A percentile compares a stretch with the other conserved stretches of the same genome.
Conservation (phyloP, 30 jellyfish, hydroid and myxozoan genomes). For the Clytia hemisphaerica region DNA sequence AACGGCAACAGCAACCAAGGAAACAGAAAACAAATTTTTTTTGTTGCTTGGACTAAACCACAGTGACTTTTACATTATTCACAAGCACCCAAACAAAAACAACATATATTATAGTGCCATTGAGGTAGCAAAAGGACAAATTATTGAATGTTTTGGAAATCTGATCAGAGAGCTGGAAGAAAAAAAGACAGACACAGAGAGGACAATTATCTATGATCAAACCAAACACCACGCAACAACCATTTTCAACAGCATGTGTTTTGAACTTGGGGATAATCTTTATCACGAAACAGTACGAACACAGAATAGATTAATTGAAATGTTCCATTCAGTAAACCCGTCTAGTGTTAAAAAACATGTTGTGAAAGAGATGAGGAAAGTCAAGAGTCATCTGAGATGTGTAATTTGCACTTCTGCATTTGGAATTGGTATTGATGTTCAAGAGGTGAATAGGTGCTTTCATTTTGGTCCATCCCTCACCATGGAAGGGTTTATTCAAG, state of each 20-base stretch:
- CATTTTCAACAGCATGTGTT: too few relatives aligned
- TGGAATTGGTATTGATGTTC: slow-evolving; percentile 50
- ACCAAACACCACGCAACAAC: slow-evolving; percentile 28
- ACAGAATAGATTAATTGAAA: slow-evolving; percentile 23
- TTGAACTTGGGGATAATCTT: slow-evolving; percentile 12
- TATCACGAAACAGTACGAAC: slow-evolving; percentile 2
- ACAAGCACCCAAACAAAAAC: slow-evolving; percentile 28
- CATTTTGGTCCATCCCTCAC: slow-evolving; percentile 48
- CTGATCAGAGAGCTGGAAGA: background rate
- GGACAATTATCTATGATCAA: slow-evolving; percentile 33
- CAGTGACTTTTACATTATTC: slow-evolving; percentile 20
- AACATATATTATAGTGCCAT: slow-evolving; percentile 17
- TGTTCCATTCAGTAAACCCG: slow-evolving; percentile 50
- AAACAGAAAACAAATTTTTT: background rate
- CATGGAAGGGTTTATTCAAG: slow-evolving; percentile 31
- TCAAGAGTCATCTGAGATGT: slow-evolving; percentile 1
- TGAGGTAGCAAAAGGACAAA: slow-evolving; percentile 22
- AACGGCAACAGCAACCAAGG: slow-evolving; percentile 19
- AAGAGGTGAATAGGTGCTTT: slow-evolving; percentile 18
- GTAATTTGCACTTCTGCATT: slow-evolving; percentile 27
- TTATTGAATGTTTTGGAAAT: slow-evolving; percentile 1
- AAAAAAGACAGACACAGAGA: background rate
- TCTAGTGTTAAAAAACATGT: slow-evolving; percentile 26
- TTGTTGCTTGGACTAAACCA: too few relatives aligned
- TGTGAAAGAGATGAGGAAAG: background rate